phyloP scores from a whole-genome alignment of 2,113 vertebrate species.

The Cichladusa arquata region DNA sequence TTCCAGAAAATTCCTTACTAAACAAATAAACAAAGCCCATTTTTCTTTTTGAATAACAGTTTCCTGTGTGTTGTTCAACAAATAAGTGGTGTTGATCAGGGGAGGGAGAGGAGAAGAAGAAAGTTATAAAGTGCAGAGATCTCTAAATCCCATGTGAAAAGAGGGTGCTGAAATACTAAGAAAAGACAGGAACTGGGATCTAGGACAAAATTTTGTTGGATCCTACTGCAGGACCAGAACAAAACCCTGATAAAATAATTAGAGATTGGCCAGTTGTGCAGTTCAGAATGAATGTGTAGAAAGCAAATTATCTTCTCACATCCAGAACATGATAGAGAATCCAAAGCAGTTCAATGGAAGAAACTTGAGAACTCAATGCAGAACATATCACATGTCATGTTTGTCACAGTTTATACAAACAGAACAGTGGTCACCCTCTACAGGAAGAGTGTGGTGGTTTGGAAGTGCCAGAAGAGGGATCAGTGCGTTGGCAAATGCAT shows the following conservation, averaged over 20 bases:
- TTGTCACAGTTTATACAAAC: not conserved
- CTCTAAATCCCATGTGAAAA: not conserved
- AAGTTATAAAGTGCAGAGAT: not conserved
- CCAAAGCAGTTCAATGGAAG: not conserved
- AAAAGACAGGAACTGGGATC: not conserved
- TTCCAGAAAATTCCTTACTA: not conserved
- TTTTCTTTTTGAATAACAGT: not conserved
- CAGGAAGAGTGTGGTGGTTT: not conserved
- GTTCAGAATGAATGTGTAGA: not conserved
- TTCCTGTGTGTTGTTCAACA: not conserved
- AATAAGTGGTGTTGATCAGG: not conserved
- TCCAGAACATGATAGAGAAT: not conserved
- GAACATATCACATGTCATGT: not conserved
- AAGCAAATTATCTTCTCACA: not conserved
- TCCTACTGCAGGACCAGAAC: not conserved
- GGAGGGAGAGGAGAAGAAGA: not conserved
- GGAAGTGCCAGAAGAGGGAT: not conserved
- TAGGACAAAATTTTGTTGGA: not conserved
- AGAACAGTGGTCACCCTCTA: not conserved
- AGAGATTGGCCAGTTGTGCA: not conserved
- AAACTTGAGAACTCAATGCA: not conserved
- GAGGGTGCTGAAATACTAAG: not conserved
- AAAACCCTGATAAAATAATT: constrained; percentile 2
- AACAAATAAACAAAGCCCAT: not conserved
- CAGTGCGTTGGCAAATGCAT: not conserved